phyloP scores from a whole-genome alignment of 2,888 invertebrate species.

The Dimorphilus gyrociliatus region DNA sequence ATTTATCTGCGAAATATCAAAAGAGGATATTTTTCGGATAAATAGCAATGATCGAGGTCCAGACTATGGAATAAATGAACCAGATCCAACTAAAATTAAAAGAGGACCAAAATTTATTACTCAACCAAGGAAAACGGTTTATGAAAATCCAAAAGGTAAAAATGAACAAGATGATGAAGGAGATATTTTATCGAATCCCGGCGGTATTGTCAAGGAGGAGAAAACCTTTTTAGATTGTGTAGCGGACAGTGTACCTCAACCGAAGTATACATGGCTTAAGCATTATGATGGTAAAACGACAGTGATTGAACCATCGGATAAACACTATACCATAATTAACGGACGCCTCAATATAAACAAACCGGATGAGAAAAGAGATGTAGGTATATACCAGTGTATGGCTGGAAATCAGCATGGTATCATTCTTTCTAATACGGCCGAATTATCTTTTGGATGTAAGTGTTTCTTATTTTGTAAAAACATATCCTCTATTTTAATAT shows the following conservation, averaged over 20 bases:
- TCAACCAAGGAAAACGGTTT: conserved; percentile 67
- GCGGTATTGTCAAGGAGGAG: conserved; percentile 1
- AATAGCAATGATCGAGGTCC: conserved; percentile 15
- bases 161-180: not conserved
- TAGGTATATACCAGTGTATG: conserved; percentile 76
- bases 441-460: conserved; percentile 62
- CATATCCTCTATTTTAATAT: not conserved
- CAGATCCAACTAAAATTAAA: conserved; percentile 61
- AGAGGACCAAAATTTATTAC: conserved; percentile 72
- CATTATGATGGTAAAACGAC: conserved; percentile 4
- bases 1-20: conserved; percentile 23
- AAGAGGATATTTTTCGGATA: conserved; percentile 17
- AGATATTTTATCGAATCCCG: not conserved
- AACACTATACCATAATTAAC: conserved; percentile 66
- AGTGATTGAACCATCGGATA: not conserved
- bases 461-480: conserved; percentile 3
- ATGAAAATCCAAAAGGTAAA: conserved; percentile 41
- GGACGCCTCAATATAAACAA: conserved; percentile 73
- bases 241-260: conserved; percentile 60
- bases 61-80: conserved; percentile 67
- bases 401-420: conserved; percentile 76
- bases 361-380: conserved; percentile 58
- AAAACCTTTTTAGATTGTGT: conserved; percentile 30
- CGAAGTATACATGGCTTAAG: conserved; percentile 72
- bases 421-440: conserved; percentile 69